phyloP scores from a whole-genome alignment of 1,140 invertebrate species.

The Aporrectodea caliginosa region DNA sequence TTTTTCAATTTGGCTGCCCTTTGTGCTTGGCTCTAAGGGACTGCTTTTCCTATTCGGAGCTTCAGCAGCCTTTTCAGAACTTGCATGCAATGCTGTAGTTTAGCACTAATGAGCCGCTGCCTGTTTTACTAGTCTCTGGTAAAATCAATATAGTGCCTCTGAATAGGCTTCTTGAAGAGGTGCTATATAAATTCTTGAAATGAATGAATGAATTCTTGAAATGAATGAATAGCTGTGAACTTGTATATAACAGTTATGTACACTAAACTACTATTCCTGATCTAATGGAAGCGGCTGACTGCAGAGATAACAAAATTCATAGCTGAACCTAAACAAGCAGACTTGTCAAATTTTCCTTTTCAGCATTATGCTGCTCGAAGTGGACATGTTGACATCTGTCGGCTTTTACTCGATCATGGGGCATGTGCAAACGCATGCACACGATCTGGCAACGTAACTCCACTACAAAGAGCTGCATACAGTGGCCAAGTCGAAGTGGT shows the following conservation, averaged over 20 bases:
- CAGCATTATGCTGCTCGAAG: conserved; percentile 79
- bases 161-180: no score
- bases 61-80: no score
- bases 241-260: not conserved
- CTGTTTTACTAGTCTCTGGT: no score
- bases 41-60: no score
- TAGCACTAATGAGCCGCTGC: no score
- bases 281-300: no score
- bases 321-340: not conserved
- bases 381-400: conserved; percentile 69
- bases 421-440: conserved; percentile 72
- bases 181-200: not conserved
- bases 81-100: no score
- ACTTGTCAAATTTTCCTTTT: conserved; percentile 40
- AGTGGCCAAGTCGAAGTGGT: conserved; percentile 45
- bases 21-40: no score
- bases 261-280: not conserved
- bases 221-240: not conserved
- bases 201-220: not conserved
- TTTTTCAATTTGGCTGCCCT: no score
- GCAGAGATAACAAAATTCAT: not conserved
- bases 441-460: conserved; percentile 67
- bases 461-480: conserved; percentile 74
- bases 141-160: no score
- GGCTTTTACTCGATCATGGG: conserved; percentile 65